Evolutionary conservation across 2,888 invertebrate genomes (phyloP), one percentile per base, ranked within the genome.

Genomic region (Ethmia dodecea): DNA sequence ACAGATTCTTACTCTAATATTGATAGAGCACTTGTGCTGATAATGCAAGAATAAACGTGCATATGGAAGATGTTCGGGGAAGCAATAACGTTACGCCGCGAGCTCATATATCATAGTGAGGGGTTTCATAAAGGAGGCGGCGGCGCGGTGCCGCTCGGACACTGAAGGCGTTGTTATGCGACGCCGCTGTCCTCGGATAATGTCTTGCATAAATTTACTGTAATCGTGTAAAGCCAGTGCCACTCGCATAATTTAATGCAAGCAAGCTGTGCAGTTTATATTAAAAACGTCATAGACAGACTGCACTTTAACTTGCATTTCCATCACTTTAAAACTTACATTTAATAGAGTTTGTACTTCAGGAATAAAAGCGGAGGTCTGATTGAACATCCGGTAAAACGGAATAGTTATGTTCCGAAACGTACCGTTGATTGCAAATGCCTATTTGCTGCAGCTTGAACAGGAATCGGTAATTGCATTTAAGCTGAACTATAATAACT

Each of bases 171-270:
- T 72, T 78, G 77, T 83, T 81, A 80, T 80, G 77, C 80, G 68
- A 74, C 74, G 68, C 65, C 66, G 65, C 67, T 72, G 72, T 76
- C 76, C 75, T 76, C 66, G 71, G 74, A 77, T 83, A 81, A 84
- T 78, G 77, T 78, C 81, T 83, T 77, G 79, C 80, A 84, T 84
- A 80, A 79, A 83, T 83, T 84, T 69, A 68, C 69, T 71, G 59
- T 80, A 78, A 83, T 78, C 79, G 71, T 63, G 67, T 73, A 70
- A 75, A 75, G 65, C 71, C 69, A 76, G 69, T 68, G 71, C 69
- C 67, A 71, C 72, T 72, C 66, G 72, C 70, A 72, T 76, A 76
- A 74, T 72, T 70, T 75, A 71, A 70, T 69, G 68, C 67, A 70
- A 69, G 62, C 69, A 59, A 56, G 54, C 59, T 44, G 65, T 69